These are phyloP conservation scores for Nesoenas mayeri DNA, from an alignment of 2,113 vertebrate genomes.

Conservation along the genomic window DNA sequence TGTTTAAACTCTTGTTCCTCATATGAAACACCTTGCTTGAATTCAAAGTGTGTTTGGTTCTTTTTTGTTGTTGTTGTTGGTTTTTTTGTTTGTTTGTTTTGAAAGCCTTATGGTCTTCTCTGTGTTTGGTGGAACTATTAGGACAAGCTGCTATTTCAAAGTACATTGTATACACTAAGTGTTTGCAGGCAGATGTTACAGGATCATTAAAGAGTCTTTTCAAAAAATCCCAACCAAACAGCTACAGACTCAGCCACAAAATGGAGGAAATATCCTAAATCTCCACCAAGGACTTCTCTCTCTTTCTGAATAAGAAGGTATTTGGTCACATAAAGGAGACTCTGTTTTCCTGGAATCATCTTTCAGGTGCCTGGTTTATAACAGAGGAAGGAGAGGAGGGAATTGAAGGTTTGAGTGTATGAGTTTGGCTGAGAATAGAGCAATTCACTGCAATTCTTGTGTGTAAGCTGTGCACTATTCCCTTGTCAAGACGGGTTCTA, in stretches of 20 bases:
- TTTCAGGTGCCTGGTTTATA: neutral
- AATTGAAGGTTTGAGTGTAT: neutral
- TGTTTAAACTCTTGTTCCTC: neutral
- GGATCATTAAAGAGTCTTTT: neutral
- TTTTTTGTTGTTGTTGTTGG: no score
- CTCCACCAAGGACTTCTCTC: neutral
- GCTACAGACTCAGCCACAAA: neutral
- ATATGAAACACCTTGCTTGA: neutral
- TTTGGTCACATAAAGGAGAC: neutral
- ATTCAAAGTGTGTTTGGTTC: accelerated
- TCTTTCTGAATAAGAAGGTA: neutral
- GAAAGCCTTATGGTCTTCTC: neutral
- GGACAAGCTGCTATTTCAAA: neutral
- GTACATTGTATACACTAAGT: no score
- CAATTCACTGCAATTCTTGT: neutral
- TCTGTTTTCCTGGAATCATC: neutral
- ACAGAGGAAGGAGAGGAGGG: neutral
- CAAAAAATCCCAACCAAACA: neutral
- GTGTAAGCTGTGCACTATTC: neutral
- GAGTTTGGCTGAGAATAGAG: neutral
- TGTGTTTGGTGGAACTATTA: neutral
- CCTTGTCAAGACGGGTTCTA: no score
- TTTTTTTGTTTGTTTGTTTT: no score
- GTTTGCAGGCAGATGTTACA: neutral
- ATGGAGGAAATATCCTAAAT: neutral